A percentile compares a stretch with the other conserved stretches of the same genome.
Conservation (phyloP, 2,113 vertebrate genomes). For the Chloropsis hardwickii region DNA sequence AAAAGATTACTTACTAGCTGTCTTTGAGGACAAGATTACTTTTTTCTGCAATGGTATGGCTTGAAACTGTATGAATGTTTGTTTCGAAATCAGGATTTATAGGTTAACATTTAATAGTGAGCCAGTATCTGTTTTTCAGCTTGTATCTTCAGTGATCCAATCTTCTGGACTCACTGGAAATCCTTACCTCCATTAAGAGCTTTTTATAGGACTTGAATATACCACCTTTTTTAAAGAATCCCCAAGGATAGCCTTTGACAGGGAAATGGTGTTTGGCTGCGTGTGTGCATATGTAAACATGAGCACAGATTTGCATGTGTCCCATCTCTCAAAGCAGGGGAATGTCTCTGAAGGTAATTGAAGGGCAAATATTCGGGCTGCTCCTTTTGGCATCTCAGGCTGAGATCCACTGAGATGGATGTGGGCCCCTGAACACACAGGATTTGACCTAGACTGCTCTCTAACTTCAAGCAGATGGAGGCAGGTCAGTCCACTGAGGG, state of each 20-base stretch:
- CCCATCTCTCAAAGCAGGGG: neutral
- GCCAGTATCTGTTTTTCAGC: neutral
- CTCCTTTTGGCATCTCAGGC: neutral
- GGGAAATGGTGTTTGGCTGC: neutral
- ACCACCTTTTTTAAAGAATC: neutral
- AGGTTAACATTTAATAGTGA: neutral
- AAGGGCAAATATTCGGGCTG: neutral
- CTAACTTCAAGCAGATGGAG: neutral
- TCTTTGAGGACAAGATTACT: neutral
- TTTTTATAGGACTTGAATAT: neutral
- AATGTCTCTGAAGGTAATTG: neutral
- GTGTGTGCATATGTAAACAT: neutral
- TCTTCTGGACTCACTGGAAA: neutral
- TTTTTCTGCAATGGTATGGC: neutral
- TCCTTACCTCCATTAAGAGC: neutral
- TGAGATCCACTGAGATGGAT: neutral
- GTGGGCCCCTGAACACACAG: neutral
- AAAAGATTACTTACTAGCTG: neutral
- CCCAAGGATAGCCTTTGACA: neutral
- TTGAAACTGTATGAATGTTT: neutral
- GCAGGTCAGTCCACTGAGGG: neutral
- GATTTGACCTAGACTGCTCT: neutral
- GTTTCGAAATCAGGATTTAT: neutral
- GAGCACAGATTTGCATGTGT: accelerated
- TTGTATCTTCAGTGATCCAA: neutral